Evolutionary conservation across 2,113 vertebrate species (phyloP), one percentile per base, ranked within the genome.

Genomic region (Syrrhaptes paradoxus): DNA sequence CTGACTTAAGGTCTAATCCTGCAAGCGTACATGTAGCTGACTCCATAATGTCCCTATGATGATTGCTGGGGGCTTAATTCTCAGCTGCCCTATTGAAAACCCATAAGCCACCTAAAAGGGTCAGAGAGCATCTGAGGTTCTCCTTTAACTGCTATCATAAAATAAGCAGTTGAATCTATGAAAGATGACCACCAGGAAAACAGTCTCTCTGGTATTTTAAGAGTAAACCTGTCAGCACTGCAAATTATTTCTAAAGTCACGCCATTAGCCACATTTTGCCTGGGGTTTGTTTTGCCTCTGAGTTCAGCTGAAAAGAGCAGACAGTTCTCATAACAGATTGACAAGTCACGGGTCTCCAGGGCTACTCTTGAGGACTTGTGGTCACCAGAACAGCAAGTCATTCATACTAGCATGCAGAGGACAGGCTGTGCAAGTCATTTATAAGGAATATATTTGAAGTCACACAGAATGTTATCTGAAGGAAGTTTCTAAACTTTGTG

Each of bases 61-160:
- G 73, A 86, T 91, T 87, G 54, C 68, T 66, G 75, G 57, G 85
- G 82, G 79, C 85, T 91, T 91, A 95, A 97, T 83, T 87, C 96
- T 93, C 96, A 96, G 62, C 89, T 88, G 93, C 83, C 91, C 83
- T 65, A 96, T 95, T 96, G 96, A 97, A 97, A 90, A 68, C 57
- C 84, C 80, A 92, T 96, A 70, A 97, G 84, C 63, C 94, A 97
- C 49, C 94, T 94, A 85, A 97, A 94, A 97, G 78, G 76, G 65
- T 84, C 68, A 91, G 83, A 85, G 91, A 95, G 81, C 90, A 92
- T 71, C 79, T 78, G 76, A 46, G 79, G 83, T 65, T 72, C 83
- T 88, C 63, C 91, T 96, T 97, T 95, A 93, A 93, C 95, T 46
- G 51, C 52, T 74, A 6, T 77, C 82, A 75, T 96, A 95, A 97